Percentiles rank a stretch among this genome's conserved stretches.
Conservation (phyloP, 23 tunicate species). For the Oikopleura dioica region DNA sequence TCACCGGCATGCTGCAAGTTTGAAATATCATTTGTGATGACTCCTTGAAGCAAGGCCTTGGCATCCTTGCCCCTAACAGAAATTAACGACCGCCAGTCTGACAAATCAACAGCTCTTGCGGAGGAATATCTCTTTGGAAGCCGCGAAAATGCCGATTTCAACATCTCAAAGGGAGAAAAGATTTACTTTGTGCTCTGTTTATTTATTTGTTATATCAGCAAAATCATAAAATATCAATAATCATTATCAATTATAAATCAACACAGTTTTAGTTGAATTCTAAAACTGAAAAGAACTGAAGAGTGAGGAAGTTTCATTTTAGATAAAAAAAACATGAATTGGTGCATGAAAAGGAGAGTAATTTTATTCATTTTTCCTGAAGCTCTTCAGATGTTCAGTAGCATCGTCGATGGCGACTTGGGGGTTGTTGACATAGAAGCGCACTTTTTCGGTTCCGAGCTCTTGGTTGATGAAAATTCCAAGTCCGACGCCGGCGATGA, state of each 20-base stretch:
- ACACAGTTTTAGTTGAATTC: too few relatives aligned
- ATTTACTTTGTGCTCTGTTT: too few relatives aligned
- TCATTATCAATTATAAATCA: too few relatives aligned
- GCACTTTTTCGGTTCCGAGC: neutral
- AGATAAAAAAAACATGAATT: neutral
- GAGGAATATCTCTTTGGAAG: too few relatives aligned
- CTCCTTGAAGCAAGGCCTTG: neutral
- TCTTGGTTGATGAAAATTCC: constrained; percentile 10
- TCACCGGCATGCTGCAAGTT: neutral
- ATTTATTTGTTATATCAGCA: too few relatives aligned
- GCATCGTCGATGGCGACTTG: neutral
- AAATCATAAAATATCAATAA: too few relatives aligned
- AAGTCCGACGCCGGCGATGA: neutral
- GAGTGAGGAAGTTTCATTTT: too few relatives aligned
- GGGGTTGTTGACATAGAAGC: neutral
- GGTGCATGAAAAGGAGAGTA: neutral
- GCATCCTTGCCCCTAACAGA: neutral
- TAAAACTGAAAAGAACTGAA: too few relatives aligned
- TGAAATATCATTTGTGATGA: neutral
- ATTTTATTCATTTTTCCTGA: neutral
- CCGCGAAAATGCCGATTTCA: too few relatives aligned
- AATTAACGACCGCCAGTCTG: neutral
- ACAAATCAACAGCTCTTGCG: neutral
- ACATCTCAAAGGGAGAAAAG: too few relatives aligned
- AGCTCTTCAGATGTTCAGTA: neutral